Conservation (phyloP, 2,113 vertebrate species). For the Podocnemis expansa region DNA sequence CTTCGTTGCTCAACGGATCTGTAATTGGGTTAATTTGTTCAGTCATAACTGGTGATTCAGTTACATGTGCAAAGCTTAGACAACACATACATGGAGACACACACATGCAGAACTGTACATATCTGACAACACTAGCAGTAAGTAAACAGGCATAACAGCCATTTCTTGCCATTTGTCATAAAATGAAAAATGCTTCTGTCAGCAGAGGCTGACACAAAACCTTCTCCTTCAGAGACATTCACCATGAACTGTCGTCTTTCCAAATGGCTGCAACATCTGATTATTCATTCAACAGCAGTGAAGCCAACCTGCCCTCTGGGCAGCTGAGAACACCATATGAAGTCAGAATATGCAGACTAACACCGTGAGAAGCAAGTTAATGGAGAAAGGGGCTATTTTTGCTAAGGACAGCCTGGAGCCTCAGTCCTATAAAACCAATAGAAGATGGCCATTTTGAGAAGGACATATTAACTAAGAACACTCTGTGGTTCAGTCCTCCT, state of each 20-base stretch:
- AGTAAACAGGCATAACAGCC: neutral
- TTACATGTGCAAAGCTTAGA: no score
- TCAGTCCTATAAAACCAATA: no score
- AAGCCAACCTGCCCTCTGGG: neutral
- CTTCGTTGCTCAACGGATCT: no score
- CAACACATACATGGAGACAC: no score
- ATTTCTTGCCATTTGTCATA: neutral
- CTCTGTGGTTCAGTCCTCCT: neutral
- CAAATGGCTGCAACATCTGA: neutral
- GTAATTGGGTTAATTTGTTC: no score
- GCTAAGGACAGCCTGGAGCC: neutral
- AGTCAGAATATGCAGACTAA: neutral
- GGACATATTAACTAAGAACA: neutral
- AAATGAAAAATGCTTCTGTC: neutral
- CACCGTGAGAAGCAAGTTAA: neutral
- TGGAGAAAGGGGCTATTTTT: neutral
- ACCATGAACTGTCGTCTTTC: neutral
- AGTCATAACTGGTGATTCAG: no score
- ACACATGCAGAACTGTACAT: no score
- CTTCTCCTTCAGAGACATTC: neutral
- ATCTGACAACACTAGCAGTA: no score
- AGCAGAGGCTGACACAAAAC: neutral
- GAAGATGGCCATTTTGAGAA: neutral
- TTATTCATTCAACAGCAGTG: neutral
- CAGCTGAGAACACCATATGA: neutral